Percentiles rank a stretch among this genome's conserved stretches.
phyloP scores from a whole-genome alignment of 2,113 vertebrate species.

The Xyrauchen texanus region DNA sequence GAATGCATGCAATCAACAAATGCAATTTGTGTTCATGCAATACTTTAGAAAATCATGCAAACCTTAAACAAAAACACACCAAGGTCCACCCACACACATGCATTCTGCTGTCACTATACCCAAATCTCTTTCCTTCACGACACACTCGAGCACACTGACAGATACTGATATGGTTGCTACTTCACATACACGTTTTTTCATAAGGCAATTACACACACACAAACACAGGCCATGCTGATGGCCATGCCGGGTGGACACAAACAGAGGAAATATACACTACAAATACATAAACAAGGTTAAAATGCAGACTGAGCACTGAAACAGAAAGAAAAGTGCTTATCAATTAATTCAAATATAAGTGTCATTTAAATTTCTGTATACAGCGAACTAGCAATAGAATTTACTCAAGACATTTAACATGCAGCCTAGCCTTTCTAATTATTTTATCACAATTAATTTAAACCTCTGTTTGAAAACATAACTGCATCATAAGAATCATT shows the following conservation, averaged over 20 bases:
- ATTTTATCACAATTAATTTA: too few relatives aligned
- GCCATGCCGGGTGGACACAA: neutral
- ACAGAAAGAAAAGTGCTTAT: too few relatives aligned
- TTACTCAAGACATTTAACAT: too few relatives aligned
- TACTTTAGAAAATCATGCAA: constrained; percentile 27
- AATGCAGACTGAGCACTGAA: neutral
- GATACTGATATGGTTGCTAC: constrained; percentile 22
- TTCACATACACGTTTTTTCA: constrained; percentile 27
- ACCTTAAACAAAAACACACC: constrained; percentile 29
- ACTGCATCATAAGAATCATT: too few relatives aligned
- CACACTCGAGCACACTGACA: constrained; percentile 46
- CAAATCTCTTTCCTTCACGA: constrained; percentile 48
- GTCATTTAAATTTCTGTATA: too few relatives aligned
- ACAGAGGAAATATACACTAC: neutral
- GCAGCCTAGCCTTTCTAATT: too few relatives aligned
- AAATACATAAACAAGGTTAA: neutral
- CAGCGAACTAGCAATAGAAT: too few relatives aligned
- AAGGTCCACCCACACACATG: constrained; percentile 45
- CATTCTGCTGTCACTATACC: constrained; percentile 36
- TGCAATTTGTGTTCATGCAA: constrained; percentile 9
- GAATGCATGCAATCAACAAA: too few relatives aligned
- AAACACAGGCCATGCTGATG: neutral
- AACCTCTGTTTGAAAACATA: too few relatives aligned
- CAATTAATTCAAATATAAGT: too few relatives aligned
- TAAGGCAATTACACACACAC: constrained; percentile 17